A percentile compares a stretch with the other conserved stretches of the same genome.
Evolutionary conservation across 2,113 vertebrate species (phyloP).

Genomic region (Pygoscelis antarcticus): DNA sequence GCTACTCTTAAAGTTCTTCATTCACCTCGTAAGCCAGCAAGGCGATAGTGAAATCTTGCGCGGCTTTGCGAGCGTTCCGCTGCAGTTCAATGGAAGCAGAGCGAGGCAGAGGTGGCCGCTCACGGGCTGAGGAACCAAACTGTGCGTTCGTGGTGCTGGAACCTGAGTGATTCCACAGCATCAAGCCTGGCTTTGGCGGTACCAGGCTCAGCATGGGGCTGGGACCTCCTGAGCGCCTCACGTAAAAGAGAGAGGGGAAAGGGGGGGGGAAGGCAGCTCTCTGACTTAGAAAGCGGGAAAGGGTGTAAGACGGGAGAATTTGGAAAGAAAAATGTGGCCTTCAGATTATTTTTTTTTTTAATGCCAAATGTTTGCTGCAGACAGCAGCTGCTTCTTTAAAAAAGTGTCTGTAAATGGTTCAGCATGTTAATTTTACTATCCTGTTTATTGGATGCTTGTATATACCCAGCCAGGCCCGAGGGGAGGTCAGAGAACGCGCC

Average conservation of each 20-base stretch:
- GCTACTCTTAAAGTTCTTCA: background rate
- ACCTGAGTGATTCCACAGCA: background rate
- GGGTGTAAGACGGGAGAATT: background rate
- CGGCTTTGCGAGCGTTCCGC: no score
- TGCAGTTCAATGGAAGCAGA: background rate
- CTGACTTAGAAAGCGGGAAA: no score
- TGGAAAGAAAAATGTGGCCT: background rate
- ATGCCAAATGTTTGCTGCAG: background rate
- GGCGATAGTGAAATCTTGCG: background rate
- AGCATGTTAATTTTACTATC: background rate
- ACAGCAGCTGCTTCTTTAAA: background rate
- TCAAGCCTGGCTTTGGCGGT: background rate
- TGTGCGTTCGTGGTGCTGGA: background rate
- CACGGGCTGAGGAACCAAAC: background rate
- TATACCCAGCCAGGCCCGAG: background rate
- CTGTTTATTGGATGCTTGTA: background rate
- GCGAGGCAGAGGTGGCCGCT: background rate
- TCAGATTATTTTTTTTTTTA: background rate
- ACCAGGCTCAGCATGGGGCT: background rate
- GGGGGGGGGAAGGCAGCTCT: background rate
- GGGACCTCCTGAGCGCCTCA: background rate
- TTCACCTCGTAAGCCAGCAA: background rate
- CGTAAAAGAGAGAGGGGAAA: fast-evolving
- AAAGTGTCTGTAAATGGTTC: background rate
- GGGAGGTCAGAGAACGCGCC: background rate